Conservation (phyloP, 2,888 invertebrate genomes). For the Acrobasis consociella region DNA sequence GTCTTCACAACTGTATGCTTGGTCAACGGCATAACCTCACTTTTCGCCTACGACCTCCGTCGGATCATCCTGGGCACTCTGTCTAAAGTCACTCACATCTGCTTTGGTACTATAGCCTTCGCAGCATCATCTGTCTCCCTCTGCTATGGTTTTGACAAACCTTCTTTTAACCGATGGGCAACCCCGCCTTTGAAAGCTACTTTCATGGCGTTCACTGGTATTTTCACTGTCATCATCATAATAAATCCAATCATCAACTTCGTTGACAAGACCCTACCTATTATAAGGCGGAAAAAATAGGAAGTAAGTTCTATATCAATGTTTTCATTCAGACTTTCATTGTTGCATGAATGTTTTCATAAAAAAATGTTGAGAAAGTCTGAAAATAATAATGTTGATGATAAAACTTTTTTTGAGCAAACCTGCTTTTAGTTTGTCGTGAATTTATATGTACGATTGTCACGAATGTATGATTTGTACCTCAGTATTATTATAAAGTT, state of each 20-base stretch:
- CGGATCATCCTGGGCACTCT: constrained; percentile 36
- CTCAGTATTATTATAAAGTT: too few relatives aligned
- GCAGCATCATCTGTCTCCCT: constrained; percentile 44
- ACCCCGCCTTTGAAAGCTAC: constrained; percentile 40
- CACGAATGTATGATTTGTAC: too few relatives aligned
- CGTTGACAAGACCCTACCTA: not conserved
- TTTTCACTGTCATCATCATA: constrained; percentile 4
- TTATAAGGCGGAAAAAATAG: too few relatives aligned
- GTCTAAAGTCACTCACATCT: constrained; percentile 45
- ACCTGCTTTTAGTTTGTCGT: too few relatives aligned
- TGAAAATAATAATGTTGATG: too few relatives aligned
- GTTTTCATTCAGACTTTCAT: too few relatives aligned
- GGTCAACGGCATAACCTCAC: constrained; percentile 43
- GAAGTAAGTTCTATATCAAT: too few relatives aligned
- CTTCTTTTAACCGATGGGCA: constrained; percentile 44
- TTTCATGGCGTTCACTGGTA: constrained; percentile 36
- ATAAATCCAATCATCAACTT: constrained; percentile 7
- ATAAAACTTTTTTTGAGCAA: too few relatives aligned
- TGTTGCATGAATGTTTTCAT: too few relatives aligned
- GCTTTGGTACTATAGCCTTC: constrained; percentile 49
- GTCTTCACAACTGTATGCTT: constrained; percentile 42
- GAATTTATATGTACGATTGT: too few relatives aligned
- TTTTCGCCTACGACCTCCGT: constrained; percentile 42
- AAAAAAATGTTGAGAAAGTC: too few relatives aligned
- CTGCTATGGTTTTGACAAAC: constrained; percentile 58